Percentiles rank a stretch among this genome's conserved stretches.
These are phyloP conservation scores for Melanerpes aurifrons DNA, from an alignment of 2,113 vertebrate genomes.

Conservation along the genomic window DNA sequence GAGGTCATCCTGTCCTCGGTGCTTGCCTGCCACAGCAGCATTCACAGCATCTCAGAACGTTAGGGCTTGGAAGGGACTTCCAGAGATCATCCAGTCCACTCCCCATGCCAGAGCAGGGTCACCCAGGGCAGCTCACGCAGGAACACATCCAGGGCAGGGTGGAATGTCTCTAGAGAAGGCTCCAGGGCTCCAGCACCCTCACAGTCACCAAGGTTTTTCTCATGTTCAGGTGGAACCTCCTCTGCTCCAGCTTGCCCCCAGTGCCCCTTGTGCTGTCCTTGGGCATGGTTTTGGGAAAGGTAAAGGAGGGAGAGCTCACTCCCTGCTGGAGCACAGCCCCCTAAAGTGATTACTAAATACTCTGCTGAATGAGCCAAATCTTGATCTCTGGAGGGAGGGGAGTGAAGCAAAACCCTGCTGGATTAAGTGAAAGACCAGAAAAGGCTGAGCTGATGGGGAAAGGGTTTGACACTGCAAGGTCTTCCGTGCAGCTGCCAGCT, in stretches of 20 bases:
- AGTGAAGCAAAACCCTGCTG: background rate
- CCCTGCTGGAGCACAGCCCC: background rate
- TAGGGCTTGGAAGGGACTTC: too few species aligned
- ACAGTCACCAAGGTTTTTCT: too few species aligned
- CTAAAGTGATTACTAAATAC: slow-evolving; percentile 35
- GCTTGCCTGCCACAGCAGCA: background rate
- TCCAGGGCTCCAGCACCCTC: too few species aligned
- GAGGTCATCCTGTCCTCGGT: slow-evolving; percentile 37
- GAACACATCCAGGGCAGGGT: too few species aligned
- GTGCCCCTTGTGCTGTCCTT: too few species aligned
- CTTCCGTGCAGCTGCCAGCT: slow-evolving; percentile 5
- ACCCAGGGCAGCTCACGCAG: too few species aligned
- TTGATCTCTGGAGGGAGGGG: background rate
- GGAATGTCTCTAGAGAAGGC: too few species aligned
- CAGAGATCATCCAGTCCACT: too few species aligned
- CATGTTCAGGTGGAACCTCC: too few species aligned
- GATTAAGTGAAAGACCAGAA: slow-evolving; percentile 24
- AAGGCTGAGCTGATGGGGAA: background rate
- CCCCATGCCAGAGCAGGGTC: too few species aligned
- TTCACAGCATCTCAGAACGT: too few species aligned
- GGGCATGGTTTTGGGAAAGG: background rate
- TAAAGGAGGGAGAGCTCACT: background rate
- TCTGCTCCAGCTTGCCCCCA: too few species aligned
- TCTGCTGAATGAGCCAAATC: background rate
- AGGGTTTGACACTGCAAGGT: slow-evolving; percentile 1